Evolutionary conservation across 2,888 invertebrate species (phyloP).

Genomic region (Cerastis rubricosa): DNA sequence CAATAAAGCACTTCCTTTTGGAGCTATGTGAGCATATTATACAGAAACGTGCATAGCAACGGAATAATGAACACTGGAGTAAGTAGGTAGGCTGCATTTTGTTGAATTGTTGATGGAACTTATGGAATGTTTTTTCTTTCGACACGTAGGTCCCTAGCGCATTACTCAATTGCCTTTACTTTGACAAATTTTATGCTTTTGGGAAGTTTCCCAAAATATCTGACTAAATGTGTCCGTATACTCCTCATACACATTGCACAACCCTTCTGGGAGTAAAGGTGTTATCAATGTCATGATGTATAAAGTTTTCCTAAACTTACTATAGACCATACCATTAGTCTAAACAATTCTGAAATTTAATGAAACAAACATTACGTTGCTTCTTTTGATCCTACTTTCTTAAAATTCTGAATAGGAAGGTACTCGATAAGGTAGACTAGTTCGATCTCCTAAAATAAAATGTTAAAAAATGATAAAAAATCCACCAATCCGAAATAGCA

Average conservation of each 20-base stretch:
- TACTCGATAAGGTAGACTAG: background rate
- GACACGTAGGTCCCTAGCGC: background rate
- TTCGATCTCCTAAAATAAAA: no score
- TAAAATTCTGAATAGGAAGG: background rate
- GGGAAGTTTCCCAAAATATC: background rate
- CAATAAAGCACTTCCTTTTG: slow-evolving; percentile 69
- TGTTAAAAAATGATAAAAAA: background rate
- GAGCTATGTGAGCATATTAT: slow-evolving; percentile 42
- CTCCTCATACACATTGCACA: background rate
- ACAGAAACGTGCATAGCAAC: slow-evolving; percentile 24
- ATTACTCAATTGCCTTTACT: background rate
- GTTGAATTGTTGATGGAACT: slow-evolving; percentile 7
- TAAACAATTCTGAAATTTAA: background rate
- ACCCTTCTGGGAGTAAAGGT: background rate
- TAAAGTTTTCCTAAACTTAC: background rate
- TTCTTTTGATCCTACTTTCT: background rate
- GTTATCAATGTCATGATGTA: background rate
- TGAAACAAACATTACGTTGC: no score
- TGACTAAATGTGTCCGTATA: background rate
- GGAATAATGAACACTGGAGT: slow-evolving; percentile 34
- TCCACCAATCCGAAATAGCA: background rate
- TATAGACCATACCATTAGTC: no score
- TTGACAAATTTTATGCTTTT: background rate
- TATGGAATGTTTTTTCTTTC: slow-evolving; percentile 14
- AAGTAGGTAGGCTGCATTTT: slow-evolving; percentile 36